Evolutionary conservation across 2,113 vertebrate genomes (phyloP).

Genomic region (Leuciscus idus): DNA sequence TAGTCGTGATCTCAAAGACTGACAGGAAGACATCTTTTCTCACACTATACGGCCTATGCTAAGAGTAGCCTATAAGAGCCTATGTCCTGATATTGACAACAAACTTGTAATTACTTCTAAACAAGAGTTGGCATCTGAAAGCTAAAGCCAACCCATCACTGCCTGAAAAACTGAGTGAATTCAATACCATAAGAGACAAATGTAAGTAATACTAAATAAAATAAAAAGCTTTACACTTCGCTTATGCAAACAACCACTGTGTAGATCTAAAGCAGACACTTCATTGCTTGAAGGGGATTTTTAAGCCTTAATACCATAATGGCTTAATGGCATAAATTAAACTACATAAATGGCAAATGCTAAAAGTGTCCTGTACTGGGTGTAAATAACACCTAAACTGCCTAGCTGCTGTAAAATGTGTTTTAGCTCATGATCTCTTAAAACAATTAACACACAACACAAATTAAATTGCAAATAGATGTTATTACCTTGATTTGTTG

Average conservation of each 20-base stretch:
- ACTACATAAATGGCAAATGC: background rate
- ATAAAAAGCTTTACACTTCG: background rate
- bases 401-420: background rate
- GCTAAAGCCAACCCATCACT: background rate
- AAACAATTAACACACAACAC: background rate
- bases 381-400: background rate
- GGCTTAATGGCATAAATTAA: background rate
- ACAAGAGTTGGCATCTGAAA: background rate
- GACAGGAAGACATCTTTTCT: background rate
- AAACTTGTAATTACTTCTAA: background rate
- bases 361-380: conserved; percentile 8
- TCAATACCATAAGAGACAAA: background rate
- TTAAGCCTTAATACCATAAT: conserved; percentile 5
- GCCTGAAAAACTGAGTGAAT: background rate
- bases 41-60: background rate
- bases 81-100: background rate
- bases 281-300: conserved; percentile 9
- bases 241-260: background rate
- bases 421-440: background rate
- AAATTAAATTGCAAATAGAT: background rate
- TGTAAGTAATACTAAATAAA: background rate
- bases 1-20: background rate
- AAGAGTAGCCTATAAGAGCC: background rate
- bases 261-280: background rate
- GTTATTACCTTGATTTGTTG: background rate